These are phyloP conservation scores for Calliphora vicina DNA, from an alignment of 1,140 invertebrate genomes.

Conservation along the genomic window DNA sequence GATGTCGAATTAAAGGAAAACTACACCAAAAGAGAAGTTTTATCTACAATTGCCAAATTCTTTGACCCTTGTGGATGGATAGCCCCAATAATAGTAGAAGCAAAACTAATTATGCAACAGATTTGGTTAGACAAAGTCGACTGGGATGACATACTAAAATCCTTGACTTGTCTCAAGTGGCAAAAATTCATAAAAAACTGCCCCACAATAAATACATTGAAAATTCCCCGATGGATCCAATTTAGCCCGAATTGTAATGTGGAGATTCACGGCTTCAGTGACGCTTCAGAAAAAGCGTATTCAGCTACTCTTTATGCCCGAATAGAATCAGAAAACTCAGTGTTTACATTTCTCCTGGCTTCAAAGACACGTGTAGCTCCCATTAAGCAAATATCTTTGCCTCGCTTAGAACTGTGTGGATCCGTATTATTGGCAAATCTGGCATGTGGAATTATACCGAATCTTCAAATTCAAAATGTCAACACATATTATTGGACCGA, in stretches of 20 bases:
- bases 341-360: too few species aligned
- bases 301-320: background rate
- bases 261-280: background rate
- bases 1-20: background rate
- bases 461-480: background rate
- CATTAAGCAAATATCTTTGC: background rate
- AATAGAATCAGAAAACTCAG: too few species aligned
- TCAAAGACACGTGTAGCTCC: background rate
- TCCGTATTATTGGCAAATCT: too few species aligned
- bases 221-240: background rate
- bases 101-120: too few species aligned
- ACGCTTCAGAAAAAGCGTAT: background rate
- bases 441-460: too few species aligned
- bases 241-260: background rate
- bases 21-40: background rate
- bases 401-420: too few species aligned
- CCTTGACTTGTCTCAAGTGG: too few species aligned
- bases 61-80: background rate
- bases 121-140: too few species aligned
- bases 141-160: too few species aligned
- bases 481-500: background rate
- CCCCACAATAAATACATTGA: background rate
- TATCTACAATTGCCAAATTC: background rate
- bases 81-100: background rate
- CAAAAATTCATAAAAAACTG: background rate